Conservation (phyloP, 2,797 vertebrate species). For the Aulostomus chinensis region DNA sequence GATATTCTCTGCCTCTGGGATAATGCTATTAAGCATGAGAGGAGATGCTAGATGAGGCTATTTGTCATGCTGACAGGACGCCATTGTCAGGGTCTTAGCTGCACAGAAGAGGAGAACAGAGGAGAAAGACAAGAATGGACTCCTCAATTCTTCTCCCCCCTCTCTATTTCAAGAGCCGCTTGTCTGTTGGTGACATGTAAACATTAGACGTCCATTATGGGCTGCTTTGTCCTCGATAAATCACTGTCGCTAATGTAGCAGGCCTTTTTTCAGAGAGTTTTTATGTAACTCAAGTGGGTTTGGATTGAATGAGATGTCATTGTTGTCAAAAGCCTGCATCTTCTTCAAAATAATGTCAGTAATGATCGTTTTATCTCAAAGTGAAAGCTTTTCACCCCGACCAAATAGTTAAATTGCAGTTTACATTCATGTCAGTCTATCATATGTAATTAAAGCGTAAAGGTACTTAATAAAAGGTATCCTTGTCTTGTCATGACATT, state of each 20-base stretch:
- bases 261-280: slow-evolving; percentile 32
- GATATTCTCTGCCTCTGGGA: slow-evolving; percentile 71
- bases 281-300: slow-evolving; percentile 24
- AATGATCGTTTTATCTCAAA: too few relatives aligned
- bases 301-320: slow-evolving; percentile 30
- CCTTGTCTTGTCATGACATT: too few relatives aligned
- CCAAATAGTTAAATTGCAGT: too few relatives aligned
- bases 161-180: slow-evolving; percentile 61
- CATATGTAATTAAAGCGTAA: too few relatives aligned
- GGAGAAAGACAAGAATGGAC: slow-evolving; percentile 60
- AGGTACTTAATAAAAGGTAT: too few relatives aligned
- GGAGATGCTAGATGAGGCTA: slow-evolving; percentile 75
- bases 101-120: slow-evolving; percentile 56
- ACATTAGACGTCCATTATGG: slow-evolving; percentile 77
- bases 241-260: slow-evolving; percentile 66
- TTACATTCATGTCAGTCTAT: too few relatives aligned
- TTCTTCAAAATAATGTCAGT: neutral
- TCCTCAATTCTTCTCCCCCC: slow-evolving; percentile 58
- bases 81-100: slow-evolving; percentile 77
- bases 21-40: slow-evolving; percentile 78
- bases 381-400: too few relatives aligned
- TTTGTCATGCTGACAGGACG: slow-evolving; percentile 78
- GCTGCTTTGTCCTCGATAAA: slow-evolving; percentile 72
- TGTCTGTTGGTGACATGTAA: slow-evolving; percentile 68
- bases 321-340: neutral